A percentile compares a stretch with the other conserved stretches of the same genome.
Conservation (phyloP, 2,797 vertebrate genomes). For the Emydoidea blandingii region DNA sequence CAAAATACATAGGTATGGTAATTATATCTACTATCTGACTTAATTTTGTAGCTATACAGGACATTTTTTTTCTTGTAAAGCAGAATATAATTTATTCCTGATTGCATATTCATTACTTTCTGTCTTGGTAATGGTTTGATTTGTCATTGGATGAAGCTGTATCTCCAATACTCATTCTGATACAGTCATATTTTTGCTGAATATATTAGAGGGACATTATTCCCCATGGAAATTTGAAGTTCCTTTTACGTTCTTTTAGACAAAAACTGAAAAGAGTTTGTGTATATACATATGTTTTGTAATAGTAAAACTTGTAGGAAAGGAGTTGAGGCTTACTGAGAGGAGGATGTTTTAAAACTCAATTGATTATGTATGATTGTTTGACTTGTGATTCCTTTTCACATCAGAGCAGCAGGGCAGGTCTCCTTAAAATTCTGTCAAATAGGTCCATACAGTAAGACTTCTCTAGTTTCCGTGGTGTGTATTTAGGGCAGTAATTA, state of each 20-base stretch:
- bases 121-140: neutral
- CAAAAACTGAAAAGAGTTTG: neutral
- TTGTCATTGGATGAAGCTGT: neutral
- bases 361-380: neutral
- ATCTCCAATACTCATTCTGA: neutral
- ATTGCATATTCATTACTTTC: neutral
- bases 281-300: neutral
- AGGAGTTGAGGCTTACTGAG: neutral
- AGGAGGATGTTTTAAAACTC: neutral
- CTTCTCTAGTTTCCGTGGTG: neutral
- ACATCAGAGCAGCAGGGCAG: neutral
- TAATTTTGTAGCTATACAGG: neutral
- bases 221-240: neutral
- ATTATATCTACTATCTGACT: neutral
- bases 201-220: accelerated
- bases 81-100: neutral
- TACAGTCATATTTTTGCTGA: neutral
- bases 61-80: neutral
- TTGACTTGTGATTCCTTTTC: accelerated
- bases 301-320: neutral
- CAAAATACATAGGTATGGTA: neutral
- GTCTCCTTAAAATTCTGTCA: neutral
- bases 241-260: accelerated
- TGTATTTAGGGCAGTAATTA: neutral
- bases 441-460: neutral